Evolutionary conservation across 2,888 invertebrate genomes (phyloP).

Genomic region (Rotaria magnacalcarata): DNA sequence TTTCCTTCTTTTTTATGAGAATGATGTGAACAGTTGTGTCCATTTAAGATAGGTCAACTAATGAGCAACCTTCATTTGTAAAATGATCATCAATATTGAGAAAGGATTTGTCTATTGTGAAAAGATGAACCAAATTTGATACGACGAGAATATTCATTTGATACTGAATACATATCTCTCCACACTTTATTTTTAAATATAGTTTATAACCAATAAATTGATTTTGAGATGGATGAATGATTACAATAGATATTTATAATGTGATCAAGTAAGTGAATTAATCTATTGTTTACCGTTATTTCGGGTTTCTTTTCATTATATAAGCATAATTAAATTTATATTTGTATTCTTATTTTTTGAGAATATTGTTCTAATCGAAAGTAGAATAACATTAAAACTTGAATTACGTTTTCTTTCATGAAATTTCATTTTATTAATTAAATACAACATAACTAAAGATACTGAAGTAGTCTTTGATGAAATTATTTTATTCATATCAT

Average conservation of each 20-base stretch:
- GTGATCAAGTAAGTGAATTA: too few species aligned
- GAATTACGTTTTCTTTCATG: not conserved
- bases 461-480: not conserved
- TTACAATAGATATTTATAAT: too few species aligned
- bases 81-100: not conserved
- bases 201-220: not conserved
- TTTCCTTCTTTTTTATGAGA: not conserved
- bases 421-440: not conserved
- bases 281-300: too few species aligned
- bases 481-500: not conserved
- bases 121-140: not conserved
- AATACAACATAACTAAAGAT: not conserved
- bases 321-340: too few species aligned
- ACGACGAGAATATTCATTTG: too few species aligned
- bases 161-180: too few species aligned
- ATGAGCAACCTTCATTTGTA: not conserved
- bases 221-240: too few species aligned
- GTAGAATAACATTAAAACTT: not conserved
- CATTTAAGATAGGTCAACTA: not conserved
- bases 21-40: not conserved
- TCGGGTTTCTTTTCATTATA: too few species aligned
- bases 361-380: not conserved
- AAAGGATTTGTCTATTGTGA: not conserved
- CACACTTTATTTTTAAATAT: not conserved
- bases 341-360: not conserved